Conservation (phyloP, 2,113 vertebrate species). For the Columba janthina region DNA sequence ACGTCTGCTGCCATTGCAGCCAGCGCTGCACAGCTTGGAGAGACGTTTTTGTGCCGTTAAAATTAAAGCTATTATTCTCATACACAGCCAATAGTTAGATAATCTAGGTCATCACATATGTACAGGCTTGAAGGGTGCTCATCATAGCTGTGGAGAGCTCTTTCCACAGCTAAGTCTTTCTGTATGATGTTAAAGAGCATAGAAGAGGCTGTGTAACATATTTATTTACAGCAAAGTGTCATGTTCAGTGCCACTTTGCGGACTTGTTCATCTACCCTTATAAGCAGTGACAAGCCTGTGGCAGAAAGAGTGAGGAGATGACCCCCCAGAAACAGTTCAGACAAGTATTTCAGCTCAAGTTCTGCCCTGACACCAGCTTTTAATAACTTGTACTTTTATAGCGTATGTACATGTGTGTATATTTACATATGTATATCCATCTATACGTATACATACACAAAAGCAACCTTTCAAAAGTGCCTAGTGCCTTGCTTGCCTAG, state of each 20-base stretch:
- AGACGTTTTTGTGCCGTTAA: neutral
- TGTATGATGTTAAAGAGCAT: neutral
- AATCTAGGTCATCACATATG: neutral
- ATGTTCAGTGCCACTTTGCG: neutral
- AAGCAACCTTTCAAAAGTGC: neutral
- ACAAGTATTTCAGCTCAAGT: neutral
- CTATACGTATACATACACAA: neutral
- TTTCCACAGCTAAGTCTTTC: neutral
- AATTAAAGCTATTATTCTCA: neutral
- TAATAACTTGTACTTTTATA: neutral
- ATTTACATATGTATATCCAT: neutral
- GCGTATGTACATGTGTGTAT: neutral
- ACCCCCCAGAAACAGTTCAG: neutral
- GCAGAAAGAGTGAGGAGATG: neutral
- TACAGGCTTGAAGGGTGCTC: neutral
- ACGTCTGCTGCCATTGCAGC: neutral
- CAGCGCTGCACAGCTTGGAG: rapidly evolving
- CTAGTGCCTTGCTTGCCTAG: rapidly evolving
- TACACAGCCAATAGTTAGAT: neutral
- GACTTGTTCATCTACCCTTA: neutral
- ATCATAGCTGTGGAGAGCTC: neutral
- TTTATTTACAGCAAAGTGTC: neutral
- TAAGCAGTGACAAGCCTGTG: neutral
- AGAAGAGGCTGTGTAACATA: neutral
- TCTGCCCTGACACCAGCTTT: neutral